These are phyloP conservation scores for Thera obeliscata DNA, from an alignment of 2,888 invertebrate genomes.

Conservation along the genomic window DNA sequence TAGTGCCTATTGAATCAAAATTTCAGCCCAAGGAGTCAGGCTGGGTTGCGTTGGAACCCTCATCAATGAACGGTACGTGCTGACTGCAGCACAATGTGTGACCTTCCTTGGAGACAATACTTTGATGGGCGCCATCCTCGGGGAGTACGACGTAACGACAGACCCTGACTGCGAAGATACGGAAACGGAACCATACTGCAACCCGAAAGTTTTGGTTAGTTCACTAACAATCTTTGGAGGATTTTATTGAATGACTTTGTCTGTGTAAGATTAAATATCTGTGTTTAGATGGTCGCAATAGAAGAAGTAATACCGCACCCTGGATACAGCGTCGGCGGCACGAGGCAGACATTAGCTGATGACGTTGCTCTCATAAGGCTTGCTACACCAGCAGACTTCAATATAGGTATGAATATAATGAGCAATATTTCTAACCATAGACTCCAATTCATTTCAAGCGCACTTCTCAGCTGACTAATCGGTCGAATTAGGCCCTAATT, in stretches of 20 bases:
- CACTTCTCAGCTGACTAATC: too few species aligned
- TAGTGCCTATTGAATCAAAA: not conserved
- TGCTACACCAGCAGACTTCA: constrained; percentile 53
- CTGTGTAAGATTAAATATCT: not conserved
- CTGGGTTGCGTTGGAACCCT: constrained; percentile 83
- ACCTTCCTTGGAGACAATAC: constrained; percentile 84
- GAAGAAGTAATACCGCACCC: constrained; percentile 78
- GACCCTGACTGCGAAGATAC: constrained; percentile 72
- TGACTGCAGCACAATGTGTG: constrained; percentile 87
- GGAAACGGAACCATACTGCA: constrained; percentile 54
- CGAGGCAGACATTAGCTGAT: constrained; percentile 58
- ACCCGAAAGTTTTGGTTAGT: constrained; percentile 45
- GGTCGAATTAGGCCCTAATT: too few species aligned
- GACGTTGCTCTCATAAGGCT: constrained; percentile 86
- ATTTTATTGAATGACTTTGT: not conserved
- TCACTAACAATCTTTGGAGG: not conserved
- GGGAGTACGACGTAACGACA: constrained; percentile 68
- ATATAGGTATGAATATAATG: not conserved
- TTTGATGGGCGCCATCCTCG: constrained; percentile 1
- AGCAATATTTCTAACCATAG: not conserved
- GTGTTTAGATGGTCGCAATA: constrained; percentile 69
- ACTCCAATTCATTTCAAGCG: too few species aligned
- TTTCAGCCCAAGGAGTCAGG: constrained; percentile 54
- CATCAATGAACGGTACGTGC: constrained; percentile 79
- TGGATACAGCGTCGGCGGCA: constrained; percentile 61